phyloP scores from a whole-genome alignment of 1,140 invertebrate genomes.

The Musca vetustissima region DNA sequence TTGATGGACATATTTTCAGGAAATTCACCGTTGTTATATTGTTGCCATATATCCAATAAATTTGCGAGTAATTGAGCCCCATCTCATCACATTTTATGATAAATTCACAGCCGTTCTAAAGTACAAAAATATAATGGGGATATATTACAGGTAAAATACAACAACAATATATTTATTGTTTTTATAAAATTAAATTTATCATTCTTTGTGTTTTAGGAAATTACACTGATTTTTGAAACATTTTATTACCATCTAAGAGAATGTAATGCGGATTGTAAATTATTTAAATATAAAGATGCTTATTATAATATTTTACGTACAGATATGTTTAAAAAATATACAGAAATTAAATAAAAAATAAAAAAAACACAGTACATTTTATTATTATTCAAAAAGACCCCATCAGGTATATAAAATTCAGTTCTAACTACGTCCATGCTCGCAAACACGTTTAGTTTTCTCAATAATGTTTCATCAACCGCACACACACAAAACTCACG shows the following conservation, averaged over 20 bases:
- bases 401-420: no score
- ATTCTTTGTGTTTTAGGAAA: not conserved
- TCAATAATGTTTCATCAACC: no score
- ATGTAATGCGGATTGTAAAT: not conserved
- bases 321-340: slow-evolving; percentile 10
- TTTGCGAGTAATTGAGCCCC: slow-evolving; percentile 16
- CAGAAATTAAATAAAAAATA: not conserved
- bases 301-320: not conserved
- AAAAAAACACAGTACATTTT: no score
- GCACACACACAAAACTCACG: no score
- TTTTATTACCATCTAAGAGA: slow-evolving; percentile 22
- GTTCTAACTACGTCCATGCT: no score
- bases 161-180: not conserved
- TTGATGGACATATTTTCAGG: slow-evolving; percentile 12
- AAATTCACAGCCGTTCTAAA: slow-evolving; percentile 24
- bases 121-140: slow-evolving; percentile 3
- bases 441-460: no score
- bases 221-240: slow-evolving; percentile 1
- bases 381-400: no score
- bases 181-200: not conserved
- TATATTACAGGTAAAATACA: slow-evolving; percentile 24
- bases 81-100: slow-evolving; percentile 26
- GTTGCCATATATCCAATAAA: slow-evolving; percentile 22
- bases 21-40: slow-evolving; percentile 26
- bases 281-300: not conserved